Evolutionary conservation across 2,797 vertebrate species (phyloP), one percentile per base, ranked within the genome.

Genomic region (Myoxocephalus aenaeus): DNA sequence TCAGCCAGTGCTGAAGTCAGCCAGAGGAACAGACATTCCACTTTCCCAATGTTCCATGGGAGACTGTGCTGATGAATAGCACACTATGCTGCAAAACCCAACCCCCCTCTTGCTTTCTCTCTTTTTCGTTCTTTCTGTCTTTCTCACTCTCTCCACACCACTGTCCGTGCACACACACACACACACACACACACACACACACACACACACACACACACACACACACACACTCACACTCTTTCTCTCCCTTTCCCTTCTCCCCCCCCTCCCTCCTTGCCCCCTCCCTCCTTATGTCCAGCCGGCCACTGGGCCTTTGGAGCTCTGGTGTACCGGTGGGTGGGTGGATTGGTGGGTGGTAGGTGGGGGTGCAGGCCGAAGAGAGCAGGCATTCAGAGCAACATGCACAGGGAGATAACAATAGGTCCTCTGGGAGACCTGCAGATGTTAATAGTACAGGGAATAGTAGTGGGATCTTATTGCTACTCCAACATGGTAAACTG

Each of bases 361-460:
- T 70, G 87, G 90, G 91, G 90, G 85, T 86, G 88, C 76, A 83
- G 87, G 89, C 90, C 7, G 65, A 78, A 85, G 84, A 86, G 79
- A 89, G 87, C 80, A 91, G 89, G 91, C 92, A 92, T 94, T 95
- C 92, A 95, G 90, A 85, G 90, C 90, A 94, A 93, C 92, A 90
- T 93, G 92, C 92, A 87, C 83, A 9, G 75, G 48, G 75, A 93
- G 92, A 92, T 91, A 94, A 96, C 93, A 94, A 94, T 93, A 91
- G 94, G 87, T 95, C 93, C 92, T 92, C 90, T 92, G 95, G 94
- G 94, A 94, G 92, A 90, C 67, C 84, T 94, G 92, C 94, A 95
- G 93, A 95, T 94, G 92, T 91, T 89, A 38, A 89, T 82, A 83
- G 77, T 83, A 80, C 68, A 79, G 83, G 83, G 89, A 90, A 80